Base-by-base conservation (phyloP, 2,888 invertebrate genomes). In the Lasioglossum zephyrum region DNA sequence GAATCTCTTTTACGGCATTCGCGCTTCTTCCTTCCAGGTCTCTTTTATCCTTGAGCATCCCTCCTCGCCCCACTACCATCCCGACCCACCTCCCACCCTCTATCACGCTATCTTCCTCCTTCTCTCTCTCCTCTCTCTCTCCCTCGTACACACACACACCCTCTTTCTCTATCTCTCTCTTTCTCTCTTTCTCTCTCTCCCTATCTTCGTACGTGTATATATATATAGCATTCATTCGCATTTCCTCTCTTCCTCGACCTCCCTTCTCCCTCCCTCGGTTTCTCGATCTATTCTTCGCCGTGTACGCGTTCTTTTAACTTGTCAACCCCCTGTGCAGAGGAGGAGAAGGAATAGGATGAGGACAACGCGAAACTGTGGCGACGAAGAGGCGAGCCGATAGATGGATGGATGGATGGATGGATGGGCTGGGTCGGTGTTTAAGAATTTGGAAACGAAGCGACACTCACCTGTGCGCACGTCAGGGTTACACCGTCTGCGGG, bases 391-490 rank as follows among this genome's bases (percentile, higher is more conserved):
- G 26, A 49, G 13, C 36, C 49, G 11, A 63, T 72, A 3, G 49
- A 57, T n/a, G 36, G 66, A 66, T 36, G 81, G 81, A 31, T 31
- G 31, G 66, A 44, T 11, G n/a, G 18, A 36, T 31, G 8, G 66
- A 66, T 36, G 81, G 81, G 86, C 11, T 81, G 78, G 86, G 73
- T 69, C 74, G 18, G 31, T 18, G 41, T 39, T 36, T 4, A 22
- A 5, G n/a, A 36, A 72, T 47, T 36, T 26, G 22, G 18, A 49
- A 63, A 80, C 31, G 63, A 31, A 36, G 39, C 41, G 16, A 4
- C 78, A 89, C 88, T 89, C 88, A 90, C 86, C 90, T 75, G 83
- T 87, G 60, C 70, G 70, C 44, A n/a, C 80, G 81, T 85, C 36
- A 70, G 77, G 83, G 87, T 90, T 90, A 90, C 77, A 90, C 87